A percentile compares a stretch with the other conserved stretches of the same genome.
phyloP scores from a whole-genome alignment of 1,140 invertebrate species.

The Trinorchestia longiramus region DNA sequence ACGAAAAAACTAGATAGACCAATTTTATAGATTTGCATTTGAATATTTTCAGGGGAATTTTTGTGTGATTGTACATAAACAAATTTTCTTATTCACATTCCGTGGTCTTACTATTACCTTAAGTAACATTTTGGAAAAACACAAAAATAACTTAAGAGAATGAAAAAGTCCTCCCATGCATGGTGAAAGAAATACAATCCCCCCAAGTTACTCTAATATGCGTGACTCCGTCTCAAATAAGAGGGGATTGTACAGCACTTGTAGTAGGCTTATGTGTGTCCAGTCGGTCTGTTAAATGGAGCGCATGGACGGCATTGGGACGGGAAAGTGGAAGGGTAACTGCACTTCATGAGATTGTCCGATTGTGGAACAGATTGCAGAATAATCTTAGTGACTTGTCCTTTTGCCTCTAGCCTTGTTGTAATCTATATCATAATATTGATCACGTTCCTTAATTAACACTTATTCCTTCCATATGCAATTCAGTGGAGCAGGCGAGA shows the following conservation, averaged over 20 bases:
- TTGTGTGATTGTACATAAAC: too few relatives aligned
- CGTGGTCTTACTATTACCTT: too few relatives aligned
- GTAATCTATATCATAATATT: background rate
- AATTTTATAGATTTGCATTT: too few relatives aligned
- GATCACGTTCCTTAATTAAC: background rate
- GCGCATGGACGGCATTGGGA: background rate
- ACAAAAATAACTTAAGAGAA: background rate
- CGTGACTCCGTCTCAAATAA: background rate
- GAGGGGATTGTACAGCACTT: background rate
- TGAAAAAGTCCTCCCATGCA: background rate
- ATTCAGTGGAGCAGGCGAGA: background rate
- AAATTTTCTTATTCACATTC: too few relatives aligned
- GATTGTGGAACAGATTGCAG: background rate
- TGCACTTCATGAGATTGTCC: background rate
- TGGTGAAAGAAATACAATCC: background rate
- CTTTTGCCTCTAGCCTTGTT: background rate
- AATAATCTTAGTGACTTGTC: background rate
- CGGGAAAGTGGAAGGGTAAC: background rate
- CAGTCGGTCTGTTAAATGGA: background rate
- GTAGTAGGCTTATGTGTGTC: background rate
- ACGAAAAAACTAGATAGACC: too few relatives aligned
- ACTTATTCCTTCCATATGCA: background rate
- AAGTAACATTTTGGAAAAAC: too few relatives aligned
- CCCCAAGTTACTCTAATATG: background rate
- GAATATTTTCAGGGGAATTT: too few relatives aligned